Evolutionary conservation across 2,113 vertebrate genomes (phyloP).

Genomic region (Plecotus auritus): DNA sequence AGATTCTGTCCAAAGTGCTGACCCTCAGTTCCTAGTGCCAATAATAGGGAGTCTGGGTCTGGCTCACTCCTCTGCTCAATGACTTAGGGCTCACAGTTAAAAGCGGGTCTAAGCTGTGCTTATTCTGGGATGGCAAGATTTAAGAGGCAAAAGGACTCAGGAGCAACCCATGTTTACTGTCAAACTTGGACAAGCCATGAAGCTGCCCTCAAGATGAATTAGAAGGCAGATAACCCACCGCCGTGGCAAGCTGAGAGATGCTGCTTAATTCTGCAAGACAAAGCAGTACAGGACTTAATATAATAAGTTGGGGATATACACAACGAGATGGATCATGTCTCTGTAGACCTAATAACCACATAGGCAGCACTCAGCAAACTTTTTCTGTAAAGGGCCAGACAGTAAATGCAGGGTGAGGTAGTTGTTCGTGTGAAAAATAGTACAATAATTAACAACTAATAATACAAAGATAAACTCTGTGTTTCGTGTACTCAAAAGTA

Average conservation of each 20-base stretch:
- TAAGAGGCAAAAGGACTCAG: not conserved
- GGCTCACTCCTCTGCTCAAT: not conserved
- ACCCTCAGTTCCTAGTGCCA: not conserved
- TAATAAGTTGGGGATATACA: not conserved
- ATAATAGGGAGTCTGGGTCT: not conserved
- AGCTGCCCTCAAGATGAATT: not conserved
- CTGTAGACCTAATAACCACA: not conserved
- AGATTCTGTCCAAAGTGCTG: not conserved
- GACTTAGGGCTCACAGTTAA: not conserved
- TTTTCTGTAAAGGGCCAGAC: not conserved
- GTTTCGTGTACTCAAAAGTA: not conserved
- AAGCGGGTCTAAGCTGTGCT: not conserved
- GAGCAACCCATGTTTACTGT: not conserved
- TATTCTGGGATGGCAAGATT: not conserved
- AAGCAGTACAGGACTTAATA: not conserved
- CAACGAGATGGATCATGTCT: not conserved
- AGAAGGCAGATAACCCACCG: not conserved
- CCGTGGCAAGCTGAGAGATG: accelerated
- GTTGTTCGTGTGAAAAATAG: not conserved
- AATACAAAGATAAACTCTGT: not conserved
- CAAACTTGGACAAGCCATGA: not conserved
- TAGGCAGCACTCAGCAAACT: not conserved
- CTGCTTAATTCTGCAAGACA: not conserved
- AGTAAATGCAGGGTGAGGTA: not conserved
- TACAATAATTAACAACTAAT: not conserved